phyloP scores from a whole-genome alignment of 2,797 vertebrate species.

The Lycodopsis pacificus region DNA sequence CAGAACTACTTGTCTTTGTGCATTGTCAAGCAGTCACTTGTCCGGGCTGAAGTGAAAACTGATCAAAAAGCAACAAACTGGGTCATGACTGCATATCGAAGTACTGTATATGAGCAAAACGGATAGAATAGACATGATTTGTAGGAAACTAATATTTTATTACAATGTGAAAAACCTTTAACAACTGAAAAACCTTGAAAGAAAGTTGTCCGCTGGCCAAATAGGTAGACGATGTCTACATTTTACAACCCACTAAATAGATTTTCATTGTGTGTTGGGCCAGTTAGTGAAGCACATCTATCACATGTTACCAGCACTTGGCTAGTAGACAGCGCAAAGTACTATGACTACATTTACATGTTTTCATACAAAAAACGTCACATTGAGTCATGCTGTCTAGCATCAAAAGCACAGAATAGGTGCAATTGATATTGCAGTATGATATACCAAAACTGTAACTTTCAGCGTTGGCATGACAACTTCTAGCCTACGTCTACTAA shows the following conservation, averaged over 20 bases:
- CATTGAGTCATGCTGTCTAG: not conserved
- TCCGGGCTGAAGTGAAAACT: conserved; percentile 1
- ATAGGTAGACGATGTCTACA: not conserved
- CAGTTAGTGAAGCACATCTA: not conserved
- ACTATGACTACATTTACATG: not conserved
- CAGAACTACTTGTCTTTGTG: conserved; percentile 16
- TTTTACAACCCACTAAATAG: not conserved
- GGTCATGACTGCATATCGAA: not conserved
- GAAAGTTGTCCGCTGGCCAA: not conserved
- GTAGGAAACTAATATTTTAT: conserved; percentile 2
- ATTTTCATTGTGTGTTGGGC: not conserved
- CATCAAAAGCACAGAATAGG: not conserved
- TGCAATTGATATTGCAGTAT: not conserved
- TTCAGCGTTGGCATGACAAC: conserved; percentile 22
- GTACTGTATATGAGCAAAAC: not conserved
- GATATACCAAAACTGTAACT: conserved; percentile 9
- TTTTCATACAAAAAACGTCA: not conserved
- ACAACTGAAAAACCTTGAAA: too few relatives aligned
- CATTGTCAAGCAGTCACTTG: not conserved
- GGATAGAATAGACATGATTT: conserved; percentile 6
- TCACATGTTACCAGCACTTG: not conserved
- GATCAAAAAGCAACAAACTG: not conserved
- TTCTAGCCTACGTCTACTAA: not conserved
- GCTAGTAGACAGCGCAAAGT: not conserved
- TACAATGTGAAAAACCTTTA: not conserved